A percentile compares a stretch with the other conserved stretches of the same genome.
Conservation (phyloP, 2,797 vertebrate species). For the Hydrophis major region DNA sequence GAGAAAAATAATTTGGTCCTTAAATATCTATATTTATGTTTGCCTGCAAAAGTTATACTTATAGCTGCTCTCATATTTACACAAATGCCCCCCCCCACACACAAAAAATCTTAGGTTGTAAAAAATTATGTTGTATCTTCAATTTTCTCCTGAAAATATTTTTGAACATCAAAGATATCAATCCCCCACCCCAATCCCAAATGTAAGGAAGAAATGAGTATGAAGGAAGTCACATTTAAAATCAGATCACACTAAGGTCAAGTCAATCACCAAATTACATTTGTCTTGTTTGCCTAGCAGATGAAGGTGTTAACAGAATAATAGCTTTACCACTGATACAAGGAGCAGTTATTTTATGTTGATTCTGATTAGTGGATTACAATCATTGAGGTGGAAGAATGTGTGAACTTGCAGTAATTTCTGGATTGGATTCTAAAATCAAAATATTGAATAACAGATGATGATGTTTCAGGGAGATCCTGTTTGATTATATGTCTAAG, state of each 20-base stretch:
- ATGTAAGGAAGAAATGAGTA: not conserved
- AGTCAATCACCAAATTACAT: conserved; percentile 16
- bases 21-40: not conserved
- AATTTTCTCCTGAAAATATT: not conserved
- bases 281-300: conserved; percentile 34
- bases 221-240: conserved; percentile 12
- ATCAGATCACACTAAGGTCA: conserved; percentile 24
- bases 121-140: not conserved
- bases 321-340: conserved; percentile 38
- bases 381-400: not conserved
- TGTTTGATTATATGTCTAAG: not conserved
- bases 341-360: not conserved
- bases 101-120: not conserved
- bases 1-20: not conserved
- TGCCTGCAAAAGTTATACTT: not conserved
- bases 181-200: not conserved
- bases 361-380: not conserved
- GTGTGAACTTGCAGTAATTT: not conserved
- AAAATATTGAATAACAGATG: not conserved
- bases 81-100: not conserved
- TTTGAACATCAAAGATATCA: not conserved
- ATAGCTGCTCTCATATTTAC: not conserved
- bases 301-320: conserved; percentile 34
- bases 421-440: not conserved
- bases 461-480: not conserved